Conservation (phyloP, 2,888 invertebrate species). For the Orthonychiurus folsomi region DNA sequence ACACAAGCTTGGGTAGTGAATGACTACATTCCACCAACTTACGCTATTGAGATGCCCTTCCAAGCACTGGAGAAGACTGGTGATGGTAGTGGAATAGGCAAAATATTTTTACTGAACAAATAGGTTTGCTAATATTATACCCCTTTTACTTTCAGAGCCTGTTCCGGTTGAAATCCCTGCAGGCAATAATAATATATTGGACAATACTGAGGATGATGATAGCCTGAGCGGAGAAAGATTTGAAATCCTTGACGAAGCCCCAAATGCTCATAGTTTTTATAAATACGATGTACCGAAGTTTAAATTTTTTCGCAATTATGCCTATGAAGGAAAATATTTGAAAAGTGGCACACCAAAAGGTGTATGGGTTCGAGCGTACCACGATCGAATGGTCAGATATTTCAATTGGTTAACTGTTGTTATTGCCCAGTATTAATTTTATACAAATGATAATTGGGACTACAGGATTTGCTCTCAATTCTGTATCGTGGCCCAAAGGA, state of each 20-base stretch:
- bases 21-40: slow-evolving; percentile 31
- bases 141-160: not conserved
- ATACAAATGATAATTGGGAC: not conserved
- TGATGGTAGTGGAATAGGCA: too few species aligned
- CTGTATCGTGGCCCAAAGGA: slow-evolving; percentile 85
- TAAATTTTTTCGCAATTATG: too few species aligned
- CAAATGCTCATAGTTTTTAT: too few species aligned
- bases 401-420: not conserved
- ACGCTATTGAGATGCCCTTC: slow-evolving; percentile 29
- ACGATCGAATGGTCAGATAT: slow-evolving; percentile 63
- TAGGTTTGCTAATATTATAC: too few species aligned
- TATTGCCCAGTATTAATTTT: slow-evolving; percentile 4
- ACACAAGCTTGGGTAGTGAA: slow-evolving; percentile 25
- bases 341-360: slow-evolving; percentile 60
- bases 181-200: not conserved
- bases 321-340: not conserved
- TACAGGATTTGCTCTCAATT: slow-evolving; percentile 69
- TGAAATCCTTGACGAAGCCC: too few species aligned
- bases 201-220: slow-evolving; percentile 44
- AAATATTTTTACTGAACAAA: too few species aligned
- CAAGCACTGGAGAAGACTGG: too few species aligned
- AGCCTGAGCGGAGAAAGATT: slow-evolving; percentile 72
- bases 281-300: too few species aligned
- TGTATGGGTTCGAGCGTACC: slow-evolving; percentile 76
- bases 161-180: not conserved